These are phyloP conservation scores for Drosophila colorata DNA, from an alignment of 2,888 invertebrate genomes.

Conservation along the genomic window DNA sequence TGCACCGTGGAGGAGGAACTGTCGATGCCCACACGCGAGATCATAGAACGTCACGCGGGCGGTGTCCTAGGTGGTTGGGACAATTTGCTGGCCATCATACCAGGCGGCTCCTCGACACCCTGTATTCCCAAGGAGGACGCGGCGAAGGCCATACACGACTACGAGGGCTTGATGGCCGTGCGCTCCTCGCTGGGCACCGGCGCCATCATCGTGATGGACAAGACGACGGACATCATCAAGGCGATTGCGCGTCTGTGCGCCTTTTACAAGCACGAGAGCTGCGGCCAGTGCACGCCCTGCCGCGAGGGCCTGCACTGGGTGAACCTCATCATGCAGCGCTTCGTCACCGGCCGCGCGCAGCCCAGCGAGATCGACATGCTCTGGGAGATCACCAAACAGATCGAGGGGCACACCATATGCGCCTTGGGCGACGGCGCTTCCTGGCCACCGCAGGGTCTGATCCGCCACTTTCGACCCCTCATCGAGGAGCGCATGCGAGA, in stretches of 20 bases:
- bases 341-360: conserved; percentile 95
- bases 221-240: conserved; percentile 96
- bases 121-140: conserved; percentile 96
- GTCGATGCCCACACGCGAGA: conserved; percentile 96
- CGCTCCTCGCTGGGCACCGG: conserved; percentile 98
- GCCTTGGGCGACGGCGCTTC: conserved; percentile 99
- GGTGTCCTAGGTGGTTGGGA: conserved; percentile 99
- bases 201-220: conserved; percentile 99
- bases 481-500: conserved; percentile 93
- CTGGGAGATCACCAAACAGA: conserved; percentile 99
- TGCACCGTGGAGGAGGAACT: conserved; percentile 99
- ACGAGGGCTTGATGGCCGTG: conserved; percentile 95
- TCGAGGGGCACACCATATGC: conserved; percentile 99
- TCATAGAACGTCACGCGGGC: conserved; percentile 98
- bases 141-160: conserved; percentile 97
- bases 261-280: conserved; percentile 99
- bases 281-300: conserved; percentile 99
- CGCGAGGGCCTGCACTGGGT: conserved; percentile 98
- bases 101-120: conserved; percentile 99
- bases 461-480: conserved; percentile 97
- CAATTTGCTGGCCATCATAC: conserved; percentile 97
- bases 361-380: conserved; percentile 98
- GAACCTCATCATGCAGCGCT: conserved; percentile 92
- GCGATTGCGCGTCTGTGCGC: conserved; percentile 97
- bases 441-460: conserved; percentile 98